Base-by-base conservation (phyloP, 1,140 invertebrate genomes). In the Drosophila serrata region DNA sequence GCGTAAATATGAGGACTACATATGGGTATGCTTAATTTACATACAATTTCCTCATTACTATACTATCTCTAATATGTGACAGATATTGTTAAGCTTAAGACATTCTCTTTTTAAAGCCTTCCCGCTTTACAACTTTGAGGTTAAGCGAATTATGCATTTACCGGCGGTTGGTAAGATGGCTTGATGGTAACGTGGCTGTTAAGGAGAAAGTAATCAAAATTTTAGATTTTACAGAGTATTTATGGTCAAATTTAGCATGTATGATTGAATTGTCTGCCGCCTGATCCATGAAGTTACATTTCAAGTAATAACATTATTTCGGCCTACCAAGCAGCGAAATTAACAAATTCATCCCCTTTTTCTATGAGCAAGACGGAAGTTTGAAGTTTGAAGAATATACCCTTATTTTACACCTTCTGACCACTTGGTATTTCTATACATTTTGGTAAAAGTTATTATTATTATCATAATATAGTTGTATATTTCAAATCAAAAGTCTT, bases 271-370 rank as follows among this genome's bases (percentile, higher is more conserved):
- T 79, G 77, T 79, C 68, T 74, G 67, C 43, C 12, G 60, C 45
- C 68, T 79, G 62, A 39, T 19, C 48, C 57, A 72, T 81, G 48
- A 64, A 59, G 48, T 65, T 59, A 39, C 39, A 69, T 69, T 80
- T 57, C 11, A 40, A 62, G 53, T 80, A 87, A 87, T 76, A 60
- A 42, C 60, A 76, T 87, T 79, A 87, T 85, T 85, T 80, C 79
- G 81, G 65, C 62, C 79, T 53, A 46, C 43, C 63, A 53, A 61
- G 46, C 68, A 81, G 61, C 59, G 46, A 85, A 87, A 85, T 87
- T 72, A 81, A 78, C 61, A 82, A 81, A 77, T 76, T 76, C 74
- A 81, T 55, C 65, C 75, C 79, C 60, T 37, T 15, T 40, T 35
- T 17, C 1, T 31, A 24, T 15, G 11, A 39, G 27, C 13, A 42